Base-by-base conservation (phyloP, 2,888 invertebrate genomes). In the Tyria jacobaeae region DNA sequence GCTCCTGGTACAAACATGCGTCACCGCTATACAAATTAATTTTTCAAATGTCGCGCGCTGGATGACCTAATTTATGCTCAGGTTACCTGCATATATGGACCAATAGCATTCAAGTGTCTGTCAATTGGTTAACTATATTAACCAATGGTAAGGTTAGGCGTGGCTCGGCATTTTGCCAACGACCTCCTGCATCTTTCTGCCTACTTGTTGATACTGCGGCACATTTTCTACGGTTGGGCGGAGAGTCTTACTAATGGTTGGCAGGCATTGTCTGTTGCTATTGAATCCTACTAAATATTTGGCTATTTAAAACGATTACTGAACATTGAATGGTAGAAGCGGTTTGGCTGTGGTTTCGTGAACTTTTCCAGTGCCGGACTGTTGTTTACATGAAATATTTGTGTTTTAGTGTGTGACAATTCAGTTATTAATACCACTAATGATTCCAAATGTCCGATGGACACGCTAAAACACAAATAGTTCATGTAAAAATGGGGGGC, bases 51-150 rank as follows among this genome's bases (percentile, higher is more conserved):
- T 68, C 74, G 76, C 76, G 67, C 79, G 77, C 81, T 83, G 75
- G 78, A 75, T 91, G 91, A 92, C 91, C 91, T 79, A 89, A 73
- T 86, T 91, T 61, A 61, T 50, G 47, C 62, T 75, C 88, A 86
- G 87, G 84, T 89, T 87, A 88, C 89, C 89, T 87, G 84, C 78
- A 81, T 80, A 76, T 84, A 81, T 85, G 87, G 81, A 86, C 92
- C 93, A 94, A 94, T 94, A 80, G 84, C 85, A 89, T 71, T 81
- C 80, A 80, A 85, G 88, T 81, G 88, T 80, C 79, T 92, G 92
- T 93, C 94, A 94, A 94, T 94, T 94, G 94, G 94, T 89, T 90
- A 89, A 88, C 86, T 85, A 88, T 91, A 91, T 93, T 92, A 94
- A 90, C 94, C 94, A 94, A 94, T 94, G 86, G 89, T 85, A 83